Evolutionary conservation across 2,888 invertebrate genomes (phyloP), one percentile per base, ranked within the genome.

Genomic region (Microctonus hyperodae): DNA sequence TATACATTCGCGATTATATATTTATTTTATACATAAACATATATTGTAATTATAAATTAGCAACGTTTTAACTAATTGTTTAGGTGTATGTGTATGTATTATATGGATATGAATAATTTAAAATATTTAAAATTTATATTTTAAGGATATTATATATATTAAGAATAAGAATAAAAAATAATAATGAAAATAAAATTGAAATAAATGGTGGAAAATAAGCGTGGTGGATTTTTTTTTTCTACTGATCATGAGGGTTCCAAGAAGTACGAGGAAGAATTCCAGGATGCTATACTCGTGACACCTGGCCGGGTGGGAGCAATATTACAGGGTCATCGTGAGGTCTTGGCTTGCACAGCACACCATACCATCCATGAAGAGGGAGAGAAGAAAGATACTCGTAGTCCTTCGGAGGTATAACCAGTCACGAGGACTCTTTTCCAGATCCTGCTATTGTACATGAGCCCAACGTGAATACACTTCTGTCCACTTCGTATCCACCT

Each of bases 271-370:
- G 61, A 20, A 59, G 63, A 65, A 66, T 72, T 69, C 48, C 67
- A 67, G 66, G 71, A 71, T 71, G 51, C 69, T 58, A 44, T 56
- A 48, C 57, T 60, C 67, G 68, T 69, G 72, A 73, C 71, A 73
- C 65, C 66, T 70, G 62, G 53, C 64, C 67, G 69, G 67, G 70
- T 70, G 65, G 67, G 62, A 72, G 66, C 64, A 63, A 68, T 69
- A 70, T 71, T 71, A 70, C 70, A 70, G 66, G 73, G 70, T 73
- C 69, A 71, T 69, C 67, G 60, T 65, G 65, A 68, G 70, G 73
- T 73, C 70, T 48, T 60, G 37, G 50, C 53, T 56, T 48, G n/a
- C 50, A 31, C 60, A 64, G 57, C 56, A 48, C 56, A 65, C 23
- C 48, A 50, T 37, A 5, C 16, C 6, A 44, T 44, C 3, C 0